Base-by-base conservation (phyloP, 2,113 vertebrate species). In the Callorhinus ursinus region DNA sequence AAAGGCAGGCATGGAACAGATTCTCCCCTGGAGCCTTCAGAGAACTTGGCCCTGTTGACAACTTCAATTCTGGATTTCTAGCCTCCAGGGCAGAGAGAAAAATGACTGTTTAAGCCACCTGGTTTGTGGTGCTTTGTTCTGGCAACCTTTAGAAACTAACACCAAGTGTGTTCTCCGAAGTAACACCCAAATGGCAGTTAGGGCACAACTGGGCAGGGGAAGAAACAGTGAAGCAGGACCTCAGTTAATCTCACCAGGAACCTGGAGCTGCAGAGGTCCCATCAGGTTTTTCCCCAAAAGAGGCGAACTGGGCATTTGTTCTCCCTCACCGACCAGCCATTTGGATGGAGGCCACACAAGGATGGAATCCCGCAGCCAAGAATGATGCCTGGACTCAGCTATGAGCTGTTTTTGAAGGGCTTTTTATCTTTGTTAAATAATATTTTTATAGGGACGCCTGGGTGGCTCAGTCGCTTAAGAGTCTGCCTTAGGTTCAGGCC, bases 171-270 rank as follows among this genome's bases (percentile, higher is more conserved):
- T 46, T 22, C 21, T 57, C 31, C 49, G 31, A 91, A 65, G 31
- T 21, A 24, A 46, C 24, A 16, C 10, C n/a, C 2, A 18, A 5
- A 2, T 0, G n/a, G 33, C 36, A 83, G 22, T 26, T 51, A 13
- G 63, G 8, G 24, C 36, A 82, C 31, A 24, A n/a, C 0, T 2
- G 33, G 55, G 13, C 22, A 28, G 21, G 8, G 26, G 4, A 53
- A 53, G 26, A 28, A 76, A 42, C 36, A 2, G 5, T 1, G 12
- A 39, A 5, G n/a, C 33, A 39, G 18, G 14, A 11, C 24, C 36
- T 18, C 5, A 2, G 18, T 28, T 46, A 9, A 28, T 26, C 10
- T 7, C 21, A 7, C 6, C 0, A 31, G n/a, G 31, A 7, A 26
- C 33, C 82, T n/a, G 21, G 72, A 39, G 33, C 9, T n/a, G 21